Evolutionary conservation across 1,140 invertebrate species (phyloP).

Genomic region (Capitella teleta): DNA sequence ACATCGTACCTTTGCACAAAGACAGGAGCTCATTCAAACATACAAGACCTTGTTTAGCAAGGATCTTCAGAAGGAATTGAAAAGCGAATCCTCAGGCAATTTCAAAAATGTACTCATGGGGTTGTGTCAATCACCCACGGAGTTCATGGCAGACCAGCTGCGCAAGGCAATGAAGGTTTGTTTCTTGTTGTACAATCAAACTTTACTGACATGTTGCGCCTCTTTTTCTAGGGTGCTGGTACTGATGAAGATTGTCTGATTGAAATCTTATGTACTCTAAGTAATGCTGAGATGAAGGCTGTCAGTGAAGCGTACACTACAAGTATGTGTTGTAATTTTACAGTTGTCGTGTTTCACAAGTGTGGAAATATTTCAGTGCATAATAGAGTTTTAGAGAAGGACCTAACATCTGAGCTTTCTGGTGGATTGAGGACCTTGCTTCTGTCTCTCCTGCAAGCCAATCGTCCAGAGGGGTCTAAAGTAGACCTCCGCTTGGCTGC

Average conservation of each 20-base stretch:
- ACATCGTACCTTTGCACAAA: too few relatives aligned
- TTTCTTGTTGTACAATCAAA: neutral
- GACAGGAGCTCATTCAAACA: slow-evolving; percentile 74
- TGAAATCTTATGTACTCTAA: slow-evolving; percentile 78
- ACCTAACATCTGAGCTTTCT: slow-evolving; percentile 83
- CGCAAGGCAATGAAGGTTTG: slow-evolving; percentile 38
- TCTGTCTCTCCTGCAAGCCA: slow-evolving; percentile 47
- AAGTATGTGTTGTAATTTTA: too few relatives aligned
- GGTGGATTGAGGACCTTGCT: slow-evolving; percentile 83
- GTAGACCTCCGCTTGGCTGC: slow-evolving; percentile 28
- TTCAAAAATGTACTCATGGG: slow-evolving; percentile 29
- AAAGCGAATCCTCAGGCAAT: slow-evolving; percentile 39
- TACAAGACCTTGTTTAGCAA: slow-evolving; percentile 93
- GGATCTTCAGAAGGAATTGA: slow-evolving; percentile 37
- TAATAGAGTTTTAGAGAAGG: slow-evolving; percentile 68
- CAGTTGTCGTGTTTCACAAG: too few relatives aligned
- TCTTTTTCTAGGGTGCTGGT: slow-evolving; percentile 41
- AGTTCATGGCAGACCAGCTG: slow-evolving; percentile 38
- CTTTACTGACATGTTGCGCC: too few relatives aligned
- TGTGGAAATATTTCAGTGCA: too few relatives aligned
- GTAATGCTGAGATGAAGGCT: slow-evolving; percentile 69
- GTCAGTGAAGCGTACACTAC: too few relatives aligned
- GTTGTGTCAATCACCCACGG: slow-evolving; percentile 31
- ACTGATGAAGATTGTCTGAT: slow-evolving; percentile 67
- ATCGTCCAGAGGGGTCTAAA: slow-evolving; percentile 29